Conservation (phyloP, 1,140 invertebrate genomes). For the Dufourea novaeangliae region DNA sequence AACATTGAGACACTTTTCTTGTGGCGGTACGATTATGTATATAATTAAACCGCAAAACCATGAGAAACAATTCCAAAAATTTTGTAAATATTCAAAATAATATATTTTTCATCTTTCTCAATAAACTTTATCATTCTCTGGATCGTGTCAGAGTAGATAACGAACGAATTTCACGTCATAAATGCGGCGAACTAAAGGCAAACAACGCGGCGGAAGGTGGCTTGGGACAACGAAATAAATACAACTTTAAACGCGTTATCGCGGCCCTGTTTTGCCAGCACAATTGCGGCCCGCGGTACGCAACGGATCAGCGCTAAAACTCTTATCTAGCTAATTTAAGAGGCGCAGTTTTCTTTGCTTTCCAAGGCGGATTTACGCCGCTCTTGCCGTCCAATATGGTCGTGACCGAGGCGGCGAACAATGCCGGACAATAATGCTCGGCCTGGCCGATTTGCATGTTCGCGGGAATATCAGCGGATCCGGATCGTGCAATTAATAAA, state of each 20-base stretch:
- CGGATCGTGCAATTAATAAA: constrained; percentile 69
- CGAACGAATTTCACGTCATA: background rate
- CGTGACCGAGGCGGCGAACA: constrained; percentile 52
- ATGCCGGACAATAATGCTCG: constrained; percentile 55
- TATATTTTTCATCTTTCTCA: too few relatives aligned
- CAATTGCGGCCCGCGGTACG: constrained; percentile 15
- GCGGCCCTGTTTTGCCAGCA: background rate
- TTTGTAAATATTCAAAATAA: too few relatives aligned
- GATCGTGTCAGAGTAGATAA: background rate
- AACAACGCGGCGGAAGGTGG: background rate
- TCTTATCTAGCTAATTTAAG: constrained; percentile 62
- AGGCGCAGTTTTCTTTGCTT: constrained; percentile 41
- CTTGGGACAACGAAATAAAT: constrained; percentile 28
- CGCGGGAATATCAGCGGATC: constrained; percentile 56
- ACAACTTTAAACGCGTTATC: constrained; percentile 31
- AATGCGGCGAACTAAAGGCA: background rate
- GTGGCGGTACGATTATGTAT: too few relatives aligned
- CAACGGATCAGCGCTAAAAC: constrained; percentile 44
- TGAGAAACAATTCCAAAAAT: too few relatives aligned
- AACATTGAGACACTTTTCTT: too few relatives aligned
- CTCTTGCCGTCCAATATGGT: constrained; percentile 45
- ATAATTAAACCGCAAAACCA: too few relatives aligned
- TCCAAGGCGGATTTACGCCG: constrained; percentile 46
- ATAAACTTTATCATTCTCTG: too few relatives aligned
- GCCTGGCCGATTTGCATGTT: constrained; percentile 61